Conservation (phyloP, 2,888 invertebrate species). For the Beris chalybata region DNA sequence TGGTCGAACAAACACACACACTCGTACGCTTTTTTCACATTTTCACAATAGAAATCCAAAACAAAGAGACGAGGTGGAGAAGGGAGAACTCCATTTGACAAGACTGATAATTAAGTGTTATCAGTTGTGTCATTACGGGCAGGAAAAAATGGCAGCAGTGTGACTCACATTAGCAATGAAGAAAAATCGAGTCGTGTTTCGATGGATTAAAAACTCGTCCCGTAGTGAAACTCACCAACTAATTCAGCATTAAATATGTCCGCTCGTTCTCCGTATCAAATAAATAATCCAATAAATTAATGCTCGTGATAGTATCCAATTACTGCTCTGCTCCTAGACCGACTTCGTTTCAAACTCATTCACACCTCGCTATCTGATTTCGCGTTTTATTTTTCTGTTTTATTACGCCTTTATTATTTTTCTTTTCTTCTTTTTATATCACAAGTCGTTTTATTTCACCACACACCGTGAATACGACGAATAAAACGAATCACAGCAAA, state of each 20-base stretch:
- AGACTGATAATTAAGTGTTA: constrained; percentile 24
- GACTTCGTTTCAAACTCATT: neutral
- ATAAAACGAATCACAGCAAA: constrained; percentile 5
- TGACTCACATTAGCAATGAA: constrained; percentile 17
- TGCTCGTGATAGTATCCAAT: neutral
- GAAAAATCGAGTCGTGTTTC: neutral
- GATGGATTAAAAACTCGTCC: neutral
- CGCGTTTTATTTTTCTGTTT: constrained; percentile 12
- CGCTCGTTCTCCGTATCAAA: too few species aligned
- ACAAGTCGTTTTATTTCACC: constrained; percentile 1
- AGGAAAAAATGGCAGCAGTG: constrained; percentile 11
- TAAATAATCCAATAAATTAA: constrained; percentile 17
- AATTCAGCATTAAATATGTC: too few species aligned
- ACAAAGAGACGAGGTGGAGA: neutral
- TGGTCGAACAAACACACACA: constrained; percentile 6
- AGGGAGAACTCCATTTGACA: constrained; percentile 7
- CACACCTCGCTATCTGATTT: constrained; percentile 12
- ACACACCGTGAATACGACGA: too few species aligned
- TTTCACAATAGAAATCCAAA: neutral
- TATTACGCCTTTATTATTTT: constrained; percentile 23
- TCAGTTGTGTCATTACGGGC: constrained; percentile 15
- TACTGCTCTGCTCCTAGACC: neutral
- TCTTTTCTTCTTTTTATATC: constrained; percentile 5
- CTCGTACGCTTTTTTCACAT: neutral
- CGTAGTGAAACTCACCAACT: too few species aligned